Percentiles rank a stretch among this genome's conserved stretches.
Conservation (phyloP, 2,113 vertebrate species). For the Bujurquina vittata region DNA sequence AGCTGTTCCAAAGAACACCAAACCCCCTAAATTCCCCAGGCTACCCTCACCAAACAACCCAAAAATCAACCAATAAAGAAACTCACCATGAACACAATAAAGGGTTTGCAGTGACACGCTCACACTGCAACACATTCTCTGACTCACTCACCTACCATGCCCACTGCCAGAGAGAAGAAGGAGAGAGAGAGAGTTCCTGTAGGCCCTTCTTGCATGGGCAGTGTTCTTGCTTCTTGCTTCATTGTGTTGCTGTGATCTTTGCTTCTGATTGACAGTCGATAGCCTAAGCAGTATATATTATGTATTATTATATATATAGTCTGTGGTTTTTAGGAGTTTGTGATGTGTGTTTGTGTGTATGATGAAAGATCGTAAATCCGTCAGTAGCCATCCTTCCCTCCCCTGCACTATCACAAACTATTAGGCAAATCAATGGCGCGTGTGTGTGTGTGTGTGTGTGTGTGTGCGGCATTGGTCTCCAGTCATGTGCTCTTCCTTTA, state of each 20-base stretch:
- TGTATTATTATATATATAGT: constrained; percentile 3
- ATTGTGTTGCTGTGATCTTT: neutral
- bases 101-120: neutral
- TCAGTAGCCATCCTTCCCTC: neutral
- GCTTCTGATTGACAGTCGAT: neutral
- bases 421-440: neutral
- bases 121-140: neutral
- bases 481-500: constrained; percentile 1
- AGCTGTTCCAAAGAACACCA: no score
- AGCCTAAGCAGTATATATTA: neutral
- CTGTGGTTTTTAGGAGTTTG: neutral
- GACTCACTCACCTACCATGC: no score
- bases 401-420: neutral
- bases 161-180: neutral
- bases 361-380: neutral
- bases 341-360: constrained; percentile 11
- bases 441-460: neutral
- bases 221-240: neutral
- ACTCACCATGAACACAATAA: neutral
- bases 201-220: neutral
- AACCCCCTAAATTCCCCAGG: no score
- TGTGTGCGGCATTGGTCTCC: constrained; percentile 1
- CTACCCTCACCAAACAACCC: neutral
- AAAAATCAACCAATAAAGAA: neutral
- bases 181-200: no score